A percentile compares a stretch with the other conserved stretches of the same genome.
Evolutionary conservation across 2,797 vertebrate species (phyloP).

Genomic region (Gymnocypris eckloni): DNA sequence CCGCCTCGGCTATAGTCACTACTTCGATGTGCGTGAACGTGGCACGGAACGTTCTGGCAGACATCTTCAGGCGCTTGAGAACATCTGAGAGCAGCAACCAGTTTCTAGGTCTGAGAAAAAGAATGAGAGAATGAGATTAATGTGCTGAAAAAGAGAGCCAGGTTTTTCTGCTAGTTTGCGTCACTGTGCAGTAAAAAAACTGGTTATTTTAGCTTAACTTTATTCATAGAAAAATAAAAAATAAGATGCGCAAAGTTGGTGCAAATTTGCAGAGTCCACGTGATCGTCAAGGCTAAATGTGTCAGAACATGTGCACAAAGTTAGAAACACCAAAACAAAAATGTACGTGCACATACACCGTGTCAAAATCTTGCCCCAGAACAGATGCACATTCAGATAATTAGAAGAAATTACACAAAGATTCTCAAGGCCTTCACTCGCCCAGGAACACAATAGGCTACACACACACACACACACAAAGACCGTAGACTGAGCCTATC

Average conservation of each 20-base stretch:
- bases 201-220: neutral
- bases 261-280: neutral
- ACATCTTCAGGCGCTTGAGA: conserved; percentile 89
- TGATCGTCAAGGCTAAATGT: neutral
- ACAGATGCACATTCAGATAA: conserved; percentile 43
- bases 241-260: neutral
- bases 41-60: conserved; percentile 86
- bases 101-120: conserved; percentile 83
- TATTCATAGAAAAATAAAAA: neutral
- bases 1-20: conserved; percentile 85
- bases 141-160: neutral
- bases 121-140: neutral
- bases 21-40: conserved; percentile 90
- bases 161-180: neutral
- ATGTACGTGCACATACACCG: neutral
- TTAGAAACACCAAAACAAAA: neutral
- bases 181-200: neutral
- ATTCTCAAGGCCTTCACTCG: conserved; percentile 53
- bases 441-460: conserved; percentile 55
- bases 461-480: conserved; percentile 53
- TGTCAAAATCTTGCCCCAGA: conserved; percentile 14
- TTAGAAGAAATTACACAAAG: conserved; percentile 51
- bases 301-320: neutral
- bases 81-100: conserved; percentile 92
- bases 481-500: conserved; percentile 47